Base-by-base conservation (phyloP, 2,797 vertebrate genomes). In the Coreius guichenoti region DNA sequence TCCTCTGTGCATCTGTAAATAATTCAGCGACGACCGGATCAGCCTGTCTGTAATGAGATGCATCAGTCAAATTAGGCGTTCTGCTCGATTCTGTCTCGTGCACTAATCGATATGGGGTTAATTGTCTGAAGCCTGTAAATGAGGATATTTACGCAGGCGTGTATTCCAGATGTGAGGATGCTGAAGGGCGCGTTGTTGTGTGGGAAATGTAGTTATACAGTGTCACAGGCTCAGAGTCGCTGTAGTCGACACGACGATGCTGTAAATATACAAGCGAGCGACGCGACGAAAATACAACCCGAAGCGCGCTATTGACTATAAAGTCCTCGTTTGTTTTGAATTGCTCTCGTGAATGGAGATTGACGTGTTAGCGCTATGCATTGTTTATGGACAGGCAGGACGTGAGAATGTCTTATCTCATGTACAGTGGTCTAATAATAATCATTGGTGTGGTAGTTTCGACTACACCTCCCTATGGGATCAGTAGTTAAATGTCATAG, bases 401-500 rank as follows among this genome's bases (percentile, higher is more conserved):
- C 54, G 63, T 47, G 58, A 82, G 56, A 54, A 47, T 47, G 79
- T 67, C 26, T 65, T 19, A 63, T 87, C 47, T 31, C 21, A 33
- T 82, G 49, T 9, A 21, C 49, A 54, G 80, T 67, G 72, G 61
- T 79, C 89, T 89, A 89, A 87, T 83, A 87, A 88, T 89, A 86
- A 84, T 14, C 82, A 70, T 61, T 90, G 91, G 91, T 89, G 91
- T 91, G 75, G 21, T 36, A 14, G 29, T 90, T 88, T 88, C 67
- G 85, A 80, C 87, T 82, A 80, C 92, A 89, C 87, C 90, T 90
- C 91, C 92, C 87, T 31, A 23, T 84, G 67, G 78, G 87, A 88
- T 77, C 91, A 91, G 85, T 88, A 90, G 91, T 26, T 93, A 94
- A 92, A 94, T 92, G 93, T 94, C 94, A 94, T 78, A 70, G 89